Evolutionary conservation across 2,113 vertebrate species (phyloP).

Genomic region (Rhadina sibilatrix): DNA sequence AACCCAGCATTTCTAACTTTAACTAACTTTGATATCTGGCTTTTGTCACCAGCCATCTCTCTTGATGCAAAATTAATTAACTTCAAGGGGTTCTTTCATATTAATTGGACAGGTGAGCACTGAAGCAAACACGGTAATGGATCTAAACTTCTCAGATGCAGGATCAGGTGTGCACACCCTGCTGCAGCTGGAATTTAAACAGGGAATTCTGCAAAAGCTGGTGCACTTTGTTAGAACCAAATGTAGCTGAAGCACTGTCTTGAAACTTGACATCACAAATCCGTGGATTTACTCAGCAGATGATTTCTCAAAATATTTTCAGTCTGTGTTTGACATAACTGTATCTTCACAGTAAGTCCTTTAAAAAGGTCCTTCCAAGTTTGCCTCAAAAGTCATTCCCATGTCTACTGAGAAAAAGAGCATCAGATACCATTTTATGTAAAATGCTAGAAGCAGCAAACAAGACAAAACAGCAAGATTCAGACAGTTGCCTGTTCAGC

Average conservation of each 20-base stretch:
- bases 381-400: neutral
- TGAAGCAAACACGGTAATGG: neutral
- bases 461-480: neutral
- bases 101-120: neutral
- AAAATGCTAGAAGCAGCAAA: neutral
- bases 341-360: neutral
- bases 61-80: slow-evolving; percentile 10
- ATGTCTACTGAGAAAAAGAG: neutral
- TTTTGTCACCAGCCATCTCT: neutral
- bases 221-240: neutral
- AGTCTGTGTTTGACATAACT: neutral
- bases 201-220: neutral
- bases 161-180: neutral
- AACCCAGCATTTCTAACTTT: neutral
- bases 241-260: neutral
- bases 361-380: neutral
- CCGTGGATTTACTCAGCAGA: neutral
- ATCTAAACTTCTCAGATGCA: neutral
- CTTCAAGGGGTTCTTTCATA: neutral
- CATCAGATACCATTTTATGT: neutral
- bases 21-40: neutral
- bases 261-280: neutral
- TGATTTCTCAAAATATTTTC: neutral
- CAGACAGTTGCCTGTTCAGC: neutral
- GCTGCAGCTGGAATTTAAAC: neutral